Evolutionary conservation across 2,888 invertebrate species (phyloP).

Genomic region (Lordiphosa fenestrarum): DNA sequence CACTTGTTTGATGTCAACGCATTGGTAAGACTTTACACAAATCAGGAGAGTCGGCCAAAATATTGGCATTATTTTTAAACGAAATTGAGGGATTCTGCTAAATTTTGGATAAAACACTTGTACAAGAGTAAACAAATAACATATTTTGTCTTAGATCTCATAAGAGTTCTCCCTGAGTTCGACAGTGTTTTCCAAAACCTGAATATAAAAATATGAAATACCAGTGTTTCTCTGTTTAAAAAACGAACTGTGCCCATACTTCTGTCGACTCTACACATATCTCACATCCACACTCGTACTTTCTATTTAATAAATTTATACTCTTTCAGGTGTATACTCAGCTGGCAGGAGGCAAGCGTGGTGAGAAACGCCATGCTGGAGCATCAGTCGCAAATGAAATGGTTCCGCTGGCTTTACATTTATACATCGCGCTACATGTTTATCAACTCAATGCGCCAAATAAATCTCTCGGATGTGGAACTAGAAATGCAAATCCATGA

Average conservation of each 20-base stretch:
- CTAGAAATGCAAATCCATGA: slow-evolving; percentile 87
- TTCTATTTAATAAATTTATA: neutral
- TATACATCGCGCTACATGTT: slow-evolving; percentile 93
- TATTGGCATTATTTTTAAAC: neutral
- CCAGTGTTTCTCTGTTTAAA: too few species aligned
- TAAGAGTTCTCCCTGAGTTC: too few species aligned
- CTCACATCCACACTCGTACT: too few species aligned
- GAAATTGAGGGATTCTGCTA: too few species aligned
- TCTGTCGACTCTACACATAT: too few species aligned
- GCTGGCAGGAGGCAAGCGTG: slow-evolving; percentile 83
- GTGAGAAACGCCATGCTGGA: slow-evolving; percentile 90
- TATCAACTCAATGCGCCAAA: slow-evolving; percentile 91
- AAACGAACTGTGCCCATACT: too few species aligned
- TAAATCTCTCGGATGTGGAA: slow-evolving; percentile 88
- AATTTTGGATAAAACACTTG: too few species aligned
- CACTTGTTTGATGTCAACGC: slow-evolving; percentile 88
- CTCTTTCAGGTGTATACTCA: slow-evolving; percentile 84
- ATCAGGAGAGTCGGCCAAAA: neutral
- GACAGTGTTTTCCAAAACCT: too few species aligned
- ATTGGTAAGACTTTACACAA: slow-evolving; percentile 83
- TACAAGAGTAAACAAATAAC: too few species aligned
- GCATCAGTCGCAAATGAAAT: slow-evolving; percentile 95
- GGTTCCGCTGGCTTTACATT: slow-evolving; percentile 96
- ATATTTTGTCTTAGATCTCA: too few species aligned
- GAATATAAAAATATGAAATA: too few species aligned